Base-by-base conservation (phyloP, 2,797 vertebrate species). In the Selene dorsalis region DNA sequence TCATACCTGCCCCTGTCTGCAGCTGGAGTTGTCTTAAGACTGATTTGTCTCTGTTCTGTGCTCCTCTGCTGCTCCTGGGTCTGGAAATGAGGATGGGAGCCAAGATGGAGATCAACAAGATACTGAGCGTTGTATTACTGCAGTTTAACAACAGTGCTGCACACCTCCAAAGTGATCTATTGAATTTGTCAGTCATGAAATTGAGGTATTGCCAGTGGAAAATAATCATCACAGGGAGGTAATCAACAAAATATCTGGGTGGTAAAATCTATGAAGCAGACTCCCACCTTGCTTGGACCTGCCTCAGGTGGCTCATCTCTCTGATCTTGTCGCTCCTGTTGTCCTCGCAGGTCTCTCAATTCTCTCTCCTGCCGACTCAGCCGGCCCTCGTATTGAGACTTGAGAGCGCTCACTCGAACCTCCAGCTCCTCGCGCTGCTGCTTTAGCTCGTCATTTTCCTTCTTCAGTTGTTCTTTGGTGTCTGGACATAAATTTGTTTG, bases 301-400 rank as follows among this genome's bases (percentile, higher is more conserved):
- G 96, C 94, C 76, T 98, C 97, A 0, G 95, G 91, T 17, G 96
- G 95, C 74, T 99, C 97, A 24, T 99, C 97, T 72, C 97, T 92
- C 87, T 96, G 97, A 52, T 99, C 97, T 4, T 98, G 97, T 69
- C 97, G 94, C 85, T 99, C 98, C 79, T 99, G 98, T 24, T 98
- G 97, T 52, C 97, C 97, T 20, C 97, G 90, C 20, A 95, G 93
- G 41, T 96, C 95, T 75, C 95, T 80, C 43, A 98, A 94, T 75
- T 99, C 97, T 71, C 97, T 94, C 90, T 99, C 98, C 84, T 97
- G 95, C 4, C 98, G 96, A 91, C 94, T 96, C 79, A 99, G 95
- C 1, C 97, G 96, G 1, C 97, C 97, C 86, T 99, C 98, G 0
- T 97, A 99, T n/a, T 99, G 98, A 0, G 98, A 99, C 84, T 97